phyloP scores from a whole-genome alignment of 2,797 vertebrate genomes.

The Macropodus opercularis region DNA sequence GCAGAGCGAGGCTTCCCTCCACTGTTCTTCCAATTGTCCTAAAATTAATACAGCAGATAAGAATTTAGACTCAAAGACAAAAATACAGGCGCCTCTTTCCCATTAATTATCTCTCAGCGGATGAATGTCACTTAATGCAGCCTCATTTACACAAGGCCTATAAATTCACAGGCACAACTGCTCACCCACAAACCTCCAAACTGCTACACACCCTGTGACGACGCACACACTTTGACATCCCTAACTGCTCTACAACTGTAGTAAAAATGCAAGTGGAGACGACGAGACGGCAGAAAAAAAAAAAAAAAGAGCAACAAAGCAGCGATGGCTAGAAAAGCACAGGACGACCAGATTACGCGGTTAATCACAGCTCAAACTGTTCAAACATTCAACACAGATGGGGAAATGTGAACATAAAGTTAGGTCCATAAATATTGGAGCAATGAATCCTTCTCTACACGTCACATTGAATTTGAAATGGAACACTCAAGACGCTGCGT shows the following conservation, averaged over 20 bases:
- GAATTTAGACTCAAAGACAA: conserved; percentile 37
- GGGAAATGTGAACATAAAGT: too few species aligned
- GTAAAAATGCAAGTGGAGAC: not conserved
- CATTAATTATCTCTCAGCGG: conserved; percentile 23
- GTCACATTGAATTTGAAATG: too few species aligned
- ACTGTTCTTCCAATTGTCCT: conserved; percentile 18
- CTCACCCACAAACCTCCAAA: conserved; percentile 11
- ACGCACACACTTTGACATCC: not conserved
- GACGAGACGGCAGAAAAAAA: not conserved
- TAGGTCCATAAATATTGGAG: too few species aligned
- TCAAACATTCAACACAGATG: too few species aligned
- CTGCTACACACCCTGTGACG: not conserved
- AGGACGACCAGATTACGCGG: not conserved
- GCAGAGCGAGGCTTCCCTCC: conserved; percentile 19
- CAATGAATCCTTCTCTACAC: too few species aligned
- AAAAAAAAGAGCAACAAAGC: not conserved
- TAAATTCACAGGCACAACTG: not conserved
- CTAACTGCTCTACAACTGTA: not conserved
- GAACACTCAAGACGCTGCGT: too few species aligned
- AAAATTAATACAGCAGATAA: conserved; percentile 40
- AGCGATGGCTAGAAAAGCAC: not conserved
- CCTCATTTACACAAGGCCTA: conserved; percentile 12
- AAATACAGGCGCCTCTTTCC: conserved; percentile 28
- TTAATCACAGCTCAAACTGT: not conserved
- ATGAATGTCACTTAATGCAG: conserved; percentile 8